Percentiles rank a stretch among this genome's conserved stretches.
Evolutionary conservation across 2,888 invertebrate species (phyloP).

Genomic region (Scrobipalpa atriplicella): DNA sequence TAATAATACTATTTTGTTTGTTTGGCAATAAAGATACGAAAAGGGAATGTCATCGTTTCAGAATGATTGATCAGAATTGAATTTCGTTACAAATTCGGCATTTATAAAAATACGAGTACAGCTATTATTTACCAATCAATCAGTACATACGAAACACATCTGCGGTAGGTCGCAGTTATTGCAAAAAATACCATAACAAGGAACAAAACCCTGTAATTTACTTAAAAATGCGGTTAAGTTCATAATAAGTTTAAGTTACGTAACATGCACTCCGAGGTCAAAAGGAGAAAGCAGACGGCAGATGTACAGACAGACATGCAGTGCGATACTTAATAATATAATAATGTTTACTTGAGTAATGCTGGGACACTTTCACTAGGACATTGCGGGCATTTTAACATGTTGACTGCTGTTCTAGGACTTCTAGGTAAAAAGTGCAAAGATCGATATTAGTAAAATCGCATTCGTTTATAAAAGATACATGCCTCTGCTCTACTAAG

Average conservation of each 20-base stretch:
- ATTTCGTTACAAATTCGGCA: too few relatives aligned
- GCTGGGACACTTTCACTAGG: conserved; percentile 9
- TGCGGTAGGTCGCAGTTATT: background rate
- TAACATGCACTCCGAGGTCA: conserved; percentile 1
- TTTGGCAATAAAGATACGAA: too few relatives aligned
- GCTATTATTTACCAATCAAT: background rate
- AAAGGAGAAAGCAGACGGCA: conserved; percentile 10
- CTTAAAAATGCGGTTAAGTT: background rate
- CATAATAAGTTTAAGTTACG: background rate
- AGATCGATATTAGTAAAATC: too few relatives aligned
- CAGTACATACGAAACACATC: background rate
- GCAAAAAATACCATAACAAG: background rate
- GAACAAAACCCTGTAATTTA: background rate
- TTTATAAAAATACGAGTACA: too few relatives aligned
- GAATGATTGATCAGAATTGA: too few relatives aligned
- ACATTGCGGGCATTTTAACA: conserved; percentile 2
- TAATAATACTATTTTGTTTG: too few relatives aligned
- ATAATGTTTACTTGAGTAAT: background rate
- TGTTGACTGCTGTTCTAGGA: background rate
- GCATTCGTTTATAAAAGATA: too few relatives aligned
- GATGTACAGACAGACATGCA: conserved; percentile 15
- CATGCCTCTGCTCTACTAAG: too few relatives aligned
- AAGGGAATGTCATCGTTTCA: too few relatives aligned
- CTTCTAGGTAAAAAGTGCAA: too few relatives aligned
- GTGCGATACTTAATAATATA: background rate